Base-by-base conservation (phyloP, 2,113 vertebrate species). In the Vireo altiloquus region DNA sequence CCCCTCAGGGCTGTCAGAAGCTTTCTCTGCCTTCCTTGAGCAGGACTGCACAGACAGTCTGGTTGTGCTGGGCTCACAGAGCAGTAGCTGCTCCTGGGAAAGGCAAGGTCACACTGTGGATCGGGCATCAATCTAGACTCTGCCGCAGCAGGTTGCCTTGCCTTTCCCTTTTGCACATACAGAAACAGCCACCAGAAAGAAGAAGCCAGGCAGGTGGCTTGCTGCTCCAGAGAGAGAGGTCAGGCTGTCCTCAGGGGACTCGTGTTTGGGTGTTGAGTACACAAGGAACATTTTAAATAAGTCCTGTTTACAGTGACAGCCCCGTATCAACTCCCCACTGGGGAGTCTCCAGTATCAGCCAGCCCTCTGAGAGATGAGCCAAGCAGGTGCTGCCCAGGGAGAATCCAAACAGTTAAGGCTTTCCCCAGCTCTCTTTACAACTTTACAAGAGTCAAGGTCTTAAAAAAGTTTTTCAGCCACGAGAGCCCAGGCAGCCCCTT, bases 71-170 rank as follows among this genome's bases (percentile, higher is more conserved):
- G 40, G 14, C 27, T 69, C 23, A 7, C 1, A 3, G 61, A 23
- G 47, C 0, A 3, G 20, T 37, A 70, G 30, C 46, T 49, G 14
- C 70, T 74, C 2, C 60, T 31, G 23, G 61, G 27, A 49, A 66
- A 27, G 56, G 46, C 9, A 70, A 81, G 59, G 75, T 46, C 61
- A 61, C 6, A 3, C 23, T 35, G 59, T 27, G 15, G 70, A 35
- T 10, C 0, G 0, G 64, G 25, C 44, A 11, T 5, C 3, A 1
- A 23, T 17, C 74, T 50, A 39, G 35, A 9, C 40, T 30, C 44
- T 35, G 22, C 25, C 4, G 0, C 61, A n/a, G 33, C 33, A 39
- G 18, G 11, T 6, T 23, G 49, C 52, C 37, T 40, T 27, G 6
- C 11, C 61, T 35, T 78, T 49, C 46, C n/a, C 27, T 50, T 56